Base-by-base conservation (phyloP, 2,113 vertebrate species). In the Thunnus thynnus region DNA sequence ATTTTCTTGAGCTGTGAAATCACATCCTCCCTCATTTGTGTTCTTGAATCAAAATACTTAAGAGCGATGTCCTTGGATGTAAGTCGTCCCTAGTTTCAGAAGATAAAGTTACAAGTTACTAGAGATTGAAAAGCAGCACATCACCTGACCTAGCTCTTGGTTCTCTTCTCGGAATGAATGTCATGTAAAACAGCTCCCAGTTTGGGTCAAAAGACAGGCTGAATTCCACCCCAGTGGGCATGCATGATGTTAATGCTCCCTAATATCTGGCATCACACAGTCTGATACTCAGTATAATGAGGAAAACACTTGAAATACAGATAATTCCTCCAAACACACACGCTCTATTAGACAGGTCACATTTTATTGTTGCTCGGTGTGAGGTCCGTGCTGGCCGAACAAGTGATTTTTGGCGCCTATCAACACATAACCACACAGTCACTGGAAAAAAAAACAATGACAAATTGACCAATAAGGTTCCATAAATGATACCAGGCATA, bases 231-330 rank as follows among this genome's bases (percentile, higher is more conserved):
- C 73, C 80, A 70, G 77, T 77, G 83, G 76, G 27, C 84, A 72
- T 41, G 55, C 48, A 47, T 92, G 90, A 92, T 80, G 72, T 74
- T 93, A 69, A 94, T 88, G 82, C 78, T 55, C 46, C 69, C 54
- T 89, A 92, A 94, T 93, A 66, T 91, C 77, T 84, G 79, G 65
- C 86, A 88, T 69, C 81, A 70, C 72, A 50, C 75, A 51, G 72
- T 85, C 46, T 50, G 61, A 76, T 67, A 50, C 71, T 80, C 56
- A 1, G 20, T 16, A 72, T 90, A 93, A 90, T 85, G 86, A 89
- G 86, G 81, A 61, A 78, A 87, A 83, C 74, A 78, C 86, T 89
- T 22, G 82, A 89, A 90, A 86, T 58, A 61, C 79, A 72, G 82
- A 88, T 86, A 80, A 89, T 89, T 86, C 72, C 83, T 84, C 68